A percentile compares a stretch with the other conserved stretches of the same genome.
Conservation (phyloP, 2,888 invertebrate genomes). For the Troglohyphantes excavatus region DNA sequence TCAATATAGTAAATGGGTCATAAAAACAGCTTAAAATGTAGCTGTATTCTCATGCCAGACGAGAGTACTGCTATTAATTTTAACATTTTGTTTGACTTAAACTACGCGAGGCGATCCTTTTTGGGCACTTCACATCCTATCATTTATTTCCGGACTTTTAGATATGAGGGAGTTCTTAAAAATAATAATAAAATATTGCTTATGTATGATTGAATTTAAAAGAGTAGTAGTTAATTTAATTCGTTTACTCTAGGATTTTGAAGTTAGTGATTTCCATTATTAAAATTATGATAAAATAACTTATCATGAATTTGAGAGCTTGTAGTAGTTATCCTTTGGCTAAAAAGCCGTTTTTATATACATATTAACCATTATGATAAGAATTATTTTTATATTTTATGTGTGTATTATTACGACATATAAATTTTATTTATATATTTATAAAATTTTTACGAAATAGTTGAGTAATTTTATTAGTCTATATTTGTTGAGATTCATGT, state of each 20-base stretch:
- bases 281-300: too few relatives aligned
- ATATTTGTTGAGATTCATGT: too few relatives aligned
- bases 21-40: conserved; percentile 41
- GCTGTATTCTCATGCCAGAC: conserved; percentile 41
- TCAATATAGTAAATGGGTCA: conserved; percentile 50
- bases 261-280: too few relatives aligned
- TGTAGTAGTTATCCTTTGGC: too few relatives aligned
- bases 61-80: conserved; percentile 47
- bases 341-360: too few relatives aligned
- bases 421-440: too few relatives aligned
- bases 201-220: not conserved
- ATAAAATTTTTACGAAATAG: too few relatives aligned
- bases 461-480: too few relatives aligned
- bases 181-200: not conserved
- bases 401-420: too few relatives aligned
- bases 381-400: too few relatives aligned
- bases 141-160: not conserved
- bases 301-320: too few relatives aligned
- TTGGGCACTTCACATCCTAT: not conserved
- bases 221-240: not conserved
- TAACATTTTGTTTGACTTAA: conserved; percentile 46
- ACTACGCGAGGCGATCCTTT: conserved; percentile 8
- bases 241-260: not conserved
- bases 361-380: too few relatives aligned
- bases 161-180: not conserved